Conservation (phyloP, 2,888 invertebrate species). For the Pogonocherus hispidulus region DNA sequence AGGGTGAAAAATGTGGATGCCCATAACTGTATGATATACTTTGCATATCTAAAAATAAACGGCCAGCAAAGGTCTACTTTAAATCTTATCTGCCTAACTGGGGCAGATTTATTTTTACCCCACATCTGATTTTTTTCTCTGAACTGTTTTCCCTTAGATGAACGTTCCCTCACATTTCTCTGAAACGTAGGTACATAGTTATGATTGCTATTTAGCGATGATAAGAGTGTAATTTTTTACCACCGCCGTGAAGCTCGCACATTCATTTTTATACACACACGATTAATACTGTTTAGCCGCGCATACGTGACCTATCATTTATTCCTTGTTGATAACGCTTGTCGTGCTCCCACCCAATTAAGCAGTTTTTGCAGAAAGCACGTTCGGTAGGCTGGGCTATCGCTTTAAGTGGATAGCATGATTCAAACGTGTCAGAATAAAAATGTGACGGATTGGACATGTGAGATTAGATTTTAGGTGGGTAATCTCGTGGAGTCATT, state of each 20-base stretch:
- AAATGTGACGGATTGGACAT: not conserved
- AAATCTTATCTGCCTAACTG: not conserved
- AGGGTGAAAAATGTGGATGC: too few relatives aligned
- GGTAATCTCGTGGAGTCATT: too few relatives aligned
- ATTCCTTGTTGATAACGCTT: slow-evolving; percentile 9
- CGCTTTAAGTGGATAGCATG: not conserved
- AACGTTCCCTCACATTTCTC: slow-evolving; percentile 2
- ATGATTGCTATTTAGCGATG: slow-evolving; percentile 9
- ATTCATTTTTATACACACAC: not conserved
- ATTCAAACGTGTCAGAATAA: not conserved
- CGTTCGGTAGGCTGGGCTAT: not conserved
- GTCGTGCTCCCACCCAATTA: slow-evolving; percentile 7
- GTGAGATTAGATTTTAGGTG: not conserved
- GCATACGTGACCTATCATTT: slow-evolving; percentile 18
- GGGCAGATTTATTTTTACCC: not conserved
- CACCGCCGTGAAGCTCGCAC: slow-evolving; percentile 10
- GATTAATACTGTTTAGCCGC: not conserved
- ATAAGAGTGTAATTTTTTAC: slow-evolving; percentile 16
- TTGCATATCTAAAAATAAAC: not conserved
- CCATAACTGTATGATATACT: not conserved
- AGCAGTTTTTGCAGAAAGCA: slow-evolving; percentile 3
- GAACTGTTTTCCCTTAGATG: not conserved
- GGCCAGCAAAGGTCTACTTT: not conserved
- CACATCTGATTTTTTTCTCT: not conserved
- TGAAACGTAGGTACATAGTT: slow-evolving; percentile 3